Evolutionary conservation across 2,888 invertebrate species (phyloP).

Genomic region (Encarsia formosa): DNA sequence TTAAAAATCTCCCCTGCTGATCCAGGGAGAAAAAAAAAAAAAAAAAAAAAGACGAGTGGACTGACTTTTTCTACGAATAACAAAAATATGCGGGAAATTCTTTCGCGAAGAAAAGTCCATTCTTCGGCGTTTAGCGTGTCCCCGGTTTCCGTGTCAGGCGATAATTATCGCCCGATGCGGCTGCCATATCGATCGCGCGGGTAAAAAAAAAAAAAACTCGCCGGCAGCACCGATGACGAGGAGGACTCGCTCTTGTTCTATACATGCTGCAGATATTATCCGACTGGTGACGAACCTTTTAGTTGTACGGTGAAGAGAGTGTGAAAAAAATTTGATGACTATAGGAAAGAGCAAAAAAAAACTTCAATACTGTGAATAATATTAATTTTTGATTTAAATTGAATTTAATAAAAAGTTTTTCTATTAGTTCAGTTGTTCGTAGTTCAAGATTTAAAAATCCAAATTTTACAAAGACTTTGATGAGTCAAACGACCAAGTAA

Average conservation of each 20-base stretch:
- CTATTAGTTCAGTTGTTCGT: too few relatives aligned
- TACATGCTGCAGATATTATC: slow-evolving; percentile 9
- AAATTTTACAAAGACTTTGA: too few relatives aligned
- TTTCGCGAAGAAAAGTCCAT: too few relatives aligned
- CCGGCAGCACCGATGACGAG: slow-evolving; percentile 40
- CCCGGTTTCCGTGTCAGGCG: slow-evolving; percentile 21
- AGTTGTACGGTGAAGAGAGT: neutral
- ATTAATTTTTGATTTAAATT: too few relatives aligned
- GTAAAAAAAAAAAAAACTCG: too few relatives aligned
- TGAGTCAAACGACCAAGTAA: too few relatives aligned
- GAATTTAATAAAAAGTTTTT: too few relatives aligned
- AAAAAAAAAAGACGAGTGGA: neutral
- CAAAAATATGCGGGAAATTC: neutral
- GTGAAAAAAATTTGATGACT: neutral
- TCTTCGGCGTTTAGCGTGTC: neutral
- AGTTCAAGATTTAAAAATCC: too few relatives aligned
- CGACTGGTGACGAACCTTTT: neutral
- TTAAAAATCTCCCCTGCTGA: slow-evolving; percentile 15
- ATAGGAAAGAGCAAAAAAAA: neutral
- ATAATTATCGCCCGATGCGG: slow-evolving; percentile 19
- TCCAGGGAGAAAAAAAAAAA: neutral
- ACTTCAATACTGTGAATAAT: too few relatives aligned
- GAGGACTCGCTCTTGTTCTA: slow-evolving; percentile 34
- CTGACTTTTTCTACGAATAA: too few relatives aligned
- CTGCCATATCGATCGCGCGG: slow-evolving; percentile 35